Conservation (phyloP, 1,140 invertebrate genomes). For the Macrostomum lignano region DNA sequence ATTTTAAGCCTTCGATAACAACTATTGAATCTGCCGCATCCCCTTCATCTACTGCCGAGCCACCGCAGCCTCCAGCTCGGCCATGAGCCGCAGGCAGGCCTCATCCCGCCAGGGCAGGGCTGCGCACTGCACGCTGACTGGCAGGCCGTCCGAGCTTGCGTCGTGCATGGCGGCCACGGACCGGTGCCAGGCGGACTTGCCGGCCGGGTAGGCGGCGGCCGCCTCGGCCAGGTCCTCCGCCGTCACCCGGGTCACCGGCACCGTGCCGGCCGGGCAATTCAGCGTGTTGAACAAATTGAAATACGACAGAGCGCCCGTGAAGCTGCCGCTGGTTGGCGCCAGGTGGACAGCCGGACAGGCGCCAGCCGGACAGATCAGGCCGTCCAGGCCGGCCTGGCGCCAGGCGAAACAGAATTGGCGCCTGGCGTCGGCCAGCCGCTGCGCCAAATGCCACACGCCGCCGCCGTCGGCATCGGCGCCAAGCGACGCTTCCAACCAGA, state of each 20-base stretch:
- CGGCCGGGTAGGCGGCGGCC: background rate
- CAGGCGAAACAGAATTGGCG: no score
- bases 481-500: no score
- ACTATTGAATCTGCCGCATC: no score
- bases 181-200: background rate
- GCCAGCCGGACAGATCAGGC: slow-evolving; percentile 1
- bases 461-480: no score
- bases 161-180: no score
- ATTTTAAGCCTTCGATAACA: no score
- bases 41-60: no score
- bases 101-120: slow-evolving; percentile 15
- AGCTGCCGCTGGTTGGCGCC: background rate
- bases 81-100: slow-evolving; percentile 13
- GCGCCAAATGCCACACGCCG: no score
- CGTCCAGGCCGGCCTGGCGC: slow-evolving; percentile 1
- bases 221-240: slow-evolving; percentile 10
- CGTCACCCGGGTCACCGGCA: slow-evolving; percentile 18
- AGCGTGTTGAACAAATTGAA: slow-evolving; percentile 14
- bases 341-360: background rate
- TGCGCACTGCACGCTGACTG: slow-evolving; percentile 15
- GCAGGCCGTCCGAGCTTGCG: slow-evolving; percentile 11
- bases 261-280: slow-evolving; percentile 16
- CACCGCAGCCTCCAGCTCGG: slow-evolving; percentile 13
- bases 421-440: no score
- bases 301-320: slow-evolving; percentile 2